Percentiles rank a stretch among this genome's conserved stretches.
Conservation (phyloP, 2,113 vertebrate species). For the Anguilla rostrata region DNA sequence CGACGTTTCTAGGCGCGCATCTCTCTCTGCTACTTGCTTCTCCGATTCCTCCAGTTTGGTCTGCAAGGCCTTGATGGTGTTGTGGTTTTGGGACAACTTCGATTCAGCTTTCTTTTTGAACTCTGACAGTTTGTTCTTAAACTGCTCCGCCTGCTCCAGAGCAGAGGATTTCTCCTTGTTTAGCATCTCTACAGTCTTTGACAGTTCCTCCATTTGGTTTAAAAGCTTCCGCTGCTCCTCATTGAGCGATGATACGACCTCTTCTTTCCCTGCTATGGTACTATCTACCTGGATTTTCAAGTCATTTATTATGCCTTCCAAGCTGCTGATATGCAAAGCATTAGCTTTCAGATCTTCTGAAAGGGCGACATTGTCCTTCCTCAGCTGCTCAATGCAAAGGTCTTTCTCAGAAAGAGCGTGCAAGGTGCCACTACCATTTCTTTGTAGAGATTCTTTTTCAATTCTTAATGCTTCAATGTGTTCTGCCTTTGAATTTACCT, state of each 20-base stretch:
- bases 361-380: slow-evolving; percentile 75
- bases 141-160: slow-evolving; percentile 70
- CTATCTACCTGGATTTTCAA: slow-evolving; percentile 76
- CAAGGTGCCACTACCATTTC: slow-evolving; percentile 69
- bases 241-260: slow-evolving; percentile 71
- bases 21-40: slow-evolving; percentile 72
- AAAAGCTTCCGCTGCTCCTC: slow-evolving; percentile 66
- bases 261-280: slow-evolving; percentile 78
- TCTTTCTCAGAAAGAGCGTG: slow-evolving; percentile 79
- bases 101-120: slow-evolving; percentile 79
- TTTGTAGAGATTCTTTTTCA: slow-evolving; percentile 77
- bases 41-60: slow-evolving; percentile 73
- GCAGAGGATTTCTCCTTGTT: slow-evolving; percentile 78
- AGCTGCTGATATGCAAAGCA: slow-evolving; percentile 65
- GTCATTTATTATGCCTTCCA: slow-evolving; percentile 71
- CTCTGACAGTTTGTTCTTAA: slow-evolving; percentile 76
- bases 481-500: slow-evolving; percentile 79
- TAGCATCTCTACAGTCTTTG: slow-evolving; percentile 61
- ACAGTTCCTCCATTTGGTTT: slow-evolving; percentile 69
- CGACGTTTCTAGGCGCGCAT: slow-evolving; percentile 70
- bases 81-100: slow-evolving; percentile 72
- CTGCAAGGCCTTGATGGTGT: slow-evolving; percentile 77
- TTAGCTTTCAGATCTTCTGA: slow-evolving; percentile 77
- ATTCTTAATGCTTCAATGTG: slow-evolving; percentile 75
- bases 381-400: slow-evolving; percentile 77